A percentile compares a stretch with the other conserved stretches of the same genome.
phyloP scores from a whole-genome alignment of 2,113 vertebrate genomes.

The Macrotis lagotis region DNA sequence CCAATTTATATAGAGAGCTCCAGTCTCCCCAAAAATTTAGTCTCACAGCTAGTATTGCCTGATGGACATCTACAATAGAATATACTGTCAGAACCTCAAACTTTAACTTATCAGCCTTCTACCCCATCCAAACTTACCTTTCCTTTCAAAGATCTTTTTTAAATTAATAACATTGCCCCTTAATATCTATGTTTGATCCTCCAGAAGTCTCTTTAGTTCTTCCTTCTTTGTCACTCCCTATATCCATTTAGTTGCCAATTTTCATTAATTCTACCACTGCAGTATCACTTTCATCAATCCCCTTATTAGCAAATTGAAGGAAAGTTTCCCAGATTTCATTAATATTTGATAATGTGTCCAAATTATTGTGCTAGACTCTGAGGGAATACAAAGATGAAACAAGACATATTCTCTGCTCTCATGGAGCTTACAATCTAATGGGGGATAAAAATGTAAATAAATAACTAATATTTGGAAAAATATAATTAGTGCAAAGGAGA shows the following conservation, averaged over 20 bases:
- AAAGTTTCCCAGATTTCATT: neutral
- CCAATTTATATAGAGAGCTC: neutral
- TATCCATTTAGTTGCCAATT: neutral
- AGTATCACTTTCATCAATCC: neutral
- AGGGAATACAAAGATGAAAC: neutral
- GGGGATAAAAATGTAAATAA: neutral
- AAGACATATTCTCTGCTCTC: neutral
- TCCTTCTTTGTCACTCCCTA: neutral
- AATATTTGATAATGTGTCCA: neutral
- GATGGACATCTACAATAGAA: neutral
- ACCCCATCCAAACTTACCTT: neutral
- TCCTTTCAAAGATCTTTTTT: neutral
- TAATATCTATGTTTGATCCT: neutral
- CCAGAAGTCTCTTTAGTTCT: neutral
- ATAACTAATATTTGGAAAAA: neutral
- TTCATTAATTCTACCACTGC: neutral
- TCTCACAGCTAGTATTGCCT: neutral
- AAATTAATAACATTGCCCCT: neutral
- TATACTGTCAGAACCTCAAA: neutral
- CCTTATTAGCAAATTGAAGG: neutral
- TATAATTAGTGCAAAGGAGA: neutral
- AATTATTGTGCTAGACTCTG: neutral
- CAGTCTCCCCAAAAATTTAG: neutral
- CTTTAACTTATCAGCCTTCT: too few relatives aligned
- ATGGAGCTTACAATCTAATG: neutral